Evolutionary conservation across 2,113 vertebrate species (phyloP).

Genomic region (Scolopax mira): DNA sequence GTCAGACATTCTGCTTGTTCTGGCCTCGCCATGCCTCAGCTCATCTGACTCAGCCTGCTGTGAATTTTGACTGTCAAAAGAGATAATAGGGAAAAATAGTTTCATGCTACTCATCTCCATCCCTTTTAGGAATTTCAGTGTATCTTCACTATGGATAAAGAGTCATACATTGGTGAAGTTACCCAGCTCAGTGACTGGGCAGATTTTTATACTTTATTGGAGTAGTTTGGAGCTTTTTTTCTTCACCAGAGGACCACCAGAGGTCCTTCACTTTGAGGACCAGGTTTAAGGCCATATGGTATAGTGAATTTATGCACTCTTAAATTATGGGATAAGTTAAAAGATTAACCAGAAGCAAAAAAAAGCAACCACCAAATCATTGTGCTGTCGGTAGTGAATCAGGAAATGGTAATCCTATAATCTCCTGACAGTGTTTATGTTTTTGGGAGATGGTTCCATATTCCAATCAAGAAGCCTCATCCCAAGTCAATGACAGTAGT

Average conservation of each 20-base stretch:
- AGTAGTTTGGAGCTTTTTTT: not conserved
- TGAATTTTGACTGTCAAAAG: not conserved
- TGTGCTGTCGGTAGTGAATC: not conserved
- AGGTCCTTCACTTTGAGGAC: not conserved
- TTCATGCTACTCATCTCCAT: not conserved
- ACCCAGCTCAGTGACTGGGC: not conserved
- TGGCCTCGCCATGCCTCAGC: not conserved
- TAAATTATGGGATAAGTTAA: not conserved
- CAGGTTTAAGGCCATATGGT: not conserved
- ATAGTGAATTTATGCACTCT: not conserved
- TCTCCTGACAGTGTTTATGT: not conserved
- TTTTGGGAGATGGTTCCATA: not conserved
- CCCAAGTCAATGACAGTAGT: not conserved
- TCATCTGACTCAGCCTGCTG: not conserved
- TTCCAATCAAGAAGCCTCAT: not conserved
- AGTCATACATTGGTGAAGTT: not conserved
- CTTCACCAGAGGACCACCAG: too few relatives aligned
- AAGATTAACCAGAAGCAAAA: not conserved
- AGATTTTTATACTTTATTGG: not conserved
- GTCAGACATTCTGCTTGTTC: not conserved
- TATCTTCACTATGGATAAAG: not conserved
- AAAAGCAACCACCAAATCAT: not conserved
- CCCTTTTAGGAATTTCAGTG: not conserved
- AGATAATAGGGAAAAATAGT: not conserved
- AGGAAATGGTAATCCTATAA: not conserved